Base-by-base conservation (phyloP, 2,888 invertebrate genomes). In the Dicyrtoma fusca region DNA sequence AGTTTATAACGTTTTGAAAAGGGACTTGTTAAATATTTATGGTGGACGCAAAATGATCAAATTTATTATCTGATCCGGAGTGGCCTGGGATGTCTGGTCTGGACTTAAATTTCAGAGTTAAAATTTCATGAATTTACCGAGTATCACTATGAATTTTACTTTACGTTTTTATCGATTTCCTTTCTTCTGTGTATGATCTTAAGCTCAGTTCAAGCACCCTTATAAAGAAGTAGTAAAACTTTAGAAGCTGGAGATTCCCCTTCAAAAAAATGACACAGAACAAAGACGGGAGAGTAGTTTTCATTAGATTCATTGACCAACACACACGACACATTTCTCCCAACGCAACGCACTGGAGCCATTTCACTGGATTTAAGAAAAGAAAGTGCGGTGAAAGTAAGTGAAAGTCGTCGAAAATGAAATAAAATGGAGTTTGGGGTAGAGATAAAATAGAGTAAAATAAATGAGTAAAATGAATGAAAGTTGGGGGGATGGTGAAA, bases 271-370 rank as follows among this genome's bases (percentile, higher is more conserved):
- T n/a, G n/a, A n/a, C n/a, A n/a, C n/a, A n/a, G n/a, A n/a, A n/a
- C n/a, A n/a, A n/a, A n/a, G n/a, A n/a, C n/a, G n/a, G n/a, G n/a
- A 34, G 3, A 34, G 34, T 23, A 26, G 2, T 59, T 25, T 1
- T 59, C n/a, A 59, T 23, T 23, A 25, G 25, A 59, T 34, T 59
- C 25, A 23, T 11, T 59, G 13, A 13, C n/a, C 59, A n/a, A n/a
- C n/a, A n/a, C n/a, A n/a, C n/a, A n/a, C n/a, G n/a, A n/a, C n/a
- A 44, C 45, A 44, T 44, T 44, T 44, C 45, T 44, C 45, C 45
- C 45, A 8, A 44, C 13, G 13, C 45, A 13, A 44, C 57, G 2
- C 23, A 8, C 21, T 17, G 10, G n/a, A n/a, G n/a, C n/a, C n/a
- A 57, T 25, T 57, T 57, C 14, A 49, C 14, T 8, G 17, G 5